These are phyloP conservation scores for Rhagonycha fulva DNA, from an alignment of 2,888 invertebrate species.

Conservation along the genomic window DNA sequence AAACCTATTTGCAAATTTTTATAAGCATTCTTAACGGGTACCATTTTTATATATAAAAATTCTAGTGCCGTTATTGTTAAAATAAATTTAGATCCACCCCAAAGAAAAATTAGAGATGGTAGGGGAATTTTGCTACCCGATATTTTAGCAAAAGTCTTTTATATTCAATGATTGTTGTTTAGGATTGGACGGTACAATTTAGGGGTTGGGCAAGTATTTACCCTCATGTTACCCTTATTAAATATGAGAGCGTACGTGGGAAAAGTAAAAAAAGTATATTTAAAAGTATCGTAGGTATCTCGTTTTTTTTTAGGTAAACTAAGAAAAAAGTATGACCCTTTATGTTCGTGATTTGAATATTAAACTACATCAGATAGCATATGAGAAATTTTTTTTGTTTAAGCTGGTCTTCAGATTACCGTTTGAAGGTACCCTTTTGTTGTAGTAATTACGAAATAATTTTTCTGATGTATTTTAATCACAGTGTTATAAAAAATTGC, in stretches of 20 bases:
- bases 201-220: constrained; percentile 10
- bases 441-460: background rate
- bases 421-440: background rate
- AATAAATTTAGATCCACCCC: constrained; percentile 2
- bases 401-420: background rate
- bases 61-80: background rate
- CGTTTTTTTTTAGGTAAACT: background rate
- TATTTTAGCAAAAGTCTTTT: constrained; percentile 13
- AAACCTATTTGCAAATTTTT: background rate
- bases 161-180: background rate
- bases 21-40: background rate
- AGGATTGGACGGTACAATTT: constrained; percentile 13
- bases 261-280: constrained; percentile 11
- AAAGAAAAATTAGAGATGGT: background rate
- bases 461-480: background rate
- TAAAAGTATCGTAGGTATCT: constrained; percentile 2
- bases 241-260: constrained; percentile 4
- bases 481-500: background rate
- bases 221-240: constrained; percentile 3
- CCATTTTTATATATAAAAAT: background rate
- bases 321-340: constrained; percentile 9
- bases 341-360: constrained; percentile 6
- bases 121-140: constrained; percentile 14
- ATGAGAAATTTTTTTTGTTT: constrained; percentile 1
- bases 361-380: constrained; percentile 9